Conservation (phyloP, 2,797 vertebrate genomes). For the Fistularia tabacaria region DNA sequence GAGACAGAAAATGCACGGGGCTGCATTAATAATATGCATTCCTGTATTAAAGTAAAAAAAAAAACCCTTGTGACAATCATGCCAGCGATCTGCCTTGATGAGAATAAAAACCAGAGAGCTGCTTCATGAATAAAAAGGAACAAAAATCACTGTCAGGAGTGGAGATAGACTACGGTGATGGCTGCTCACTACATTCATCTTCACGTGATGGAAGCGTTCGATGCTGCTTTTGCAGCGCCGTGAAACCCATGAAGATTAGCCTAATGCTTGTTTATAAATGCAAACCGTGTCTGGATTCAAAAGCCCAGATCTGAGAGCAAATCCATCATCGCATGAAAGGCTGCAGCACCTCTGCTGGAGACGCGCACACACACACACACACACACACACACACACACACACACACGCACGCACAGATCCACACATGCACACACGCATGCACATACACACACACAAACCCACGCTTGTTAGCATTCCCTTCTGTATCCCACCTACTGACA, state of each 20-base stretch:
- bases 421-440: conserved; percentile 1
- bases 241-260: conserved; percentile 52
- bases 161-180: conserved; percentile 23
- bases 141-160: conserved; percentile 29
- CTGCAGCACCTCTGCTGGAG: conserved; percentile 37
- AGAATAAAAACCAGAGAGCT: conserved; percentile 11
- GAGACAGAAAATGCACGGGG: not conserved
- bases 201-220: conserved; percentile 27
- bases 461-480: conserved; percentile 61
- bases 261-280: conserved; percentile 53
- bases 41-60: not conserved
- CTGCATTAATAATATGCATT: conserved; percentile 1
- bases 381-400: conserved; percentile 1
- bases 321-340: conserved; percentile 53
- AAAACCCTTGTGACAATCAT: not conserved
- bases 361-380: conserved; percentile 17
- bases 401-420: conserved; percentile 9
- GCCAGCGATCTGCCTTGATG: conserved; percentile 5
- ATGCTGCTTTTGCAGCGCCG: conserved; percentile 29
- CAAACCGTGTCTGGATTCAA: conserved; percentile 49
- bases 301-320: conserved; percentile 43
- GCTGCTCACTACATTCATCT: conserved; percentile 35
- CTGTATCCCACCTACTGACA: conserved; percentile 75
- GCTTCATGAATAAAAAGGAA: conserved; percentile 35
- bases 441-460: conserved; percentile 5